Conservation (phyloP, 2,797 vertebrate species). For the Pristis pectinata region DNA sequence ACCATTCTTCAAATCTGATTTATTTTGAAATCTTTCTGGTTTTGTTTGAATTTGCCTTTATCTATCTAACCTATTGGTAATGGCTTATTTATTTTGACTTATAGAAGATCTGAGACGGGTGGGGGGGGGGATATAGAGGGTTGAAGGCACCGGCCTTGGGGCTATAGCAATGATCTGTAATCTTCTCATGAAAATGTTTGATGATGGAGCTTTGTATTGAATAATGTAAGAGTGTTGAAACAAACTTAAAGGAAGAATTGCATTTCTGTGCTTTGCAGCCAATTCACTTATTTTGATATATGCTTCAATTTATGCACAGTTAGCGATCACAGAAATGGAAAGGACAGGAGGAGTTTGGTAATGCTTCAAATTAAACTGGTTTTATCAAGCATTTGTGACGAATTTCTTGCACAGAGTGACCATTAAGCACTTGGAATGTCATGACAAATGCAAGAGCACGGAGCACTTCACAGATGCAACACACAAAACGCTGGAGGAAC, state of each 20-base stretch:
- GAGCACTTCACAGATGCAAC: no score
- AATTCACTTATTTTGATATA: no score
- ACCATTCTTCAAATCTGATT: not conserved
- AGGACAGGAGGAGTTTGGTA: no score
- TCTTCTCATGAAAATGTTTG: constrained; percentile 32
- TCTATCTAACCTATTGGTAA: not conserved
- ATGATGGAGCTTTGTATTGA: not conserved
- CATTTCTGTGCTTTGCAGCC: not conserved
- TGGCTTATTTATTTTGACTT: constrained; percentile 2
- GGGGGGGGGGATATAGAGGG: not conserved
- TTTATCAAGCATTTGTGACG: not conserved
- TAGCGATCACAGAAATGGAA: not conserved
- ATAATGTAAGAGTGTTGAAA: not conserved
- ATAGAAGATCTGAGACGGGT: constrained; percentile 33
- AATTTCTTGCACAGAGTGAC: not conserved
- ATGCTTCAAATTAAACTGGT: not conserved
- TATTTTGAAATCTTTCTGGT: constrained; percentile 6
- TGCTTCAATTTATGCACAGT: no score
- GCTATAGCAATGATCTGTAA: constrained; percentile 40
- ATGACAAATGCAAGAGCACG: not conserved
- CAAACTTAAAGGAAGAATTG: not conserved
- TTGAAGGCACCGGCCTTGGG: constrained; percentile 40
- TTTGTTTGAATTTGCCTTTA: not conserved
- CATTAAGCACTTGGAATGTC: not conserved
- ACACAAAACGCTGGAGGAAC: no score